These are phyloP conservation scores for Seriola aureovittata DNA, from an alignment of 2,113 vertebrate species.

Conservation along the genomic window DNA sequence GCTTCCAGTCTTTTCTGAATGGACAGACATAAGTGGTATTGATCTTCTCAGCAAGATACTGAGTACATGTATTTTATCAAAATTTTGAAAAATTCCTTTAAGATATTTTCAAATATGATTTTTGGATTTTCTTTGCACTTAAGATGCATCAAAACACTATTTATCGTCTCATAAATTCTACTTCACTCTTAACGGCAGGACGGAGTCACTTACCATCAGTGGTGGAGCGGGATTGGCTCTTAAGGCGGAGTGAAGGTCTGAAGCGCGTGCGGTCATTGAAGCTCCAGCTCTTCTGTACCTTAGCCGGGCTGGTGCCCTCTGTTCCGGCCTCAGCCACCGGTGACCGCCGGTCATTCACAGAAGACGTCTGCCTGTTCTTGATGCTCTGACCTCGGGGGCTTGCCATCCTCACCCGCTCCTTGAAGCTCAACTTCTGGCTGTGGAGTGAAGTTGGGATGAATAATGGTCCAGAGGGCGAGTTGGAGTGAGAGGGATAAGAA, in stretches of 20 bases:
- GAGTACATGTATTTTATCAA: too few relatives aligned
- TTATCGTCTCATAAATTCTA: too few relatives aligned
- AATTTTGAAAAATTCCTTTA: neutral
- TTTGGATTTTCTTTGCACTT: neutral
- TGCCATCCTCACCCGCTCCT: slow-evolving; percentile 95
- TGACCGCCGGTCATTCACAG: slow-evolving; percentile 91
- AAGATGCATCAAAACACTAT: neutral
- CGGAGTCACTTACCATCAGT: slow-evolving; percentile 86
- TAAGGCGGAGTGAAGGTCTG: slow-evolving; percentile 93
- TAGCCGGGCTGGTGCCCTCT: slow-evolving; percentile 92
- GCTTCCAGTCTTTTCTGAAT: too few relatives aligned
- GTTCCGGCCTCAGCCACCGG: slow-evolving; percentile 88
- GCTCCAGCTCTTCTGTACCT: slow-evolving; percentile 99
- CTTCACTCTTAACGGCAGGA: too few relatives aligned
- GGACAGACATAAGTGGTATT: neutral
- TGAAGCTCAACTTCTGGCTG: slow-evolving; percentile 97
- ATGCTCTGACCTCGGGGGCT: slow-evolving; percentile 96
- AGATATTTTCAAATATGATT: neutral
- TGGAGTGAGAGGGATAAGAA: slow-evolving; percentile 3
- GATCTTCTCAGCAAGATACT: too few relatives aligned
- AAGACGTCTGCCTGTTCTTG: slow-evolving; percentile 92
- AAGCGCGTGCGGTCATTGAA: slow-evolving; percentile 97
- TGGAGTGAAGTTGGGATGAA: slow-evolving; percentile 49
- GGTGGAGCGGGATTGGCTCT: slow-evolving; percentile 94
- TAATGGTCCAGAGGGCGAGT: neutral